phyloP scores from a whole-genome alignment of 2,797 vertebrate genomes.

The Sebastes oblongus region DNA sequence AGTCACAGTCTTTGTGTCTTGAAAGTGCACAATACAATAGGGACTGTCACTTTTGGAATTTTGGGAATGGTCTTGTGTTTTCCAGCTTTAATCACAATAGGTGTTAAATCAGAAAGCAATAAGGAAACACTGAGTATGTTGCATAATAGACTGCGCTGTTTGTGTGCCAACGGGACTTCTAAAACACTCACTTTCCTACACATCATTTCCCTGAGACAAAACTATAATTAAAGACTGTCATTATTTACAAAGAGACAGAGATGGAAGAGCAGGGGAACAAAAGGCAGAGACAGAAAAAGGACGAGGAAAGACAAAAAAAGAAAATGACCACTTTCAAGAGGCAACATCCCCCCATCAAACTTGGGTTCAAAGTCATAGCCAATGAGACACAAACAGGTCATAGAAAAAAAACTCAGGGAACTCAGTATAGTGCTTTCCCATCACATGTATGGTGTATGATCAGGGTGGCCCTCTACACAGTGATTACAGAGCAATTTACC shows the following conservation, averaged over 20 bases:
- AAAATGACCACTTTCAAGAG: constrained; percentile 30
- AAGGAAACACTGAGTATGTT: constrained; percentile 11
- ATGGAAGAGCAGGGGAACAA: constrained; percentile 7
- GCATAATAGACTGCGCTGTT: neutral
- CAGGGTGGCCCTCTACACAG: constrained; percentile 64
- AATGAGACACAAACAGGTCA: constrained; percentile 25
- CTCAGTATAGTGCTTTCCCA: constrained; percentile 37
- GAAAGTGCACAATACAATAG: constrained; percentile 27
- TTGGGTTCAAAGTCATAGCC: constrained; percentile 29
- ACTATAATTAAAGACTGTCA: constrained; percentile 59
- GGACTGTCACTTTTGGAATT: constrained; percentile 7
- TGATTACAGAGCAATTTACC: constrained; percentile 75
- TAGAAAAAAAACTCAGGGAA: neutral
- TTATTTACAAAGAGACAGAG: constrained; percentile 17
- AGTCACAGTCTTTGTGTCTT: constrained; percentile 32
- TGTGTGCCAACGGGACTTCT: constrained; percentile 39
- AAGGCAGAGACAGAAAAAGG: constrained; percentile 8
- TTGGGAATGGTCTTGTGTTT: neutral
- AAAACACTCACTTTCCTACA: constrained; percentile 39
- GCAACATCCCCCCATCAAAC: constrained; percentile 1
- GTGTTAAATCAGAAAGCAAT: constrained; percentile 1
- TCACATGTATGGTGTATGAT: constrained; percentile 57
- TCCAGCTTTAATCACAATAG: constrained; percentile 16
- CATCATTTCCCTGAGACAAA: constrained; percentile 38
- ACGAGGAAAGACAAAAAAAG: constrained; percentile 22